Evolutionary conservation across 2,888 invertebrate genomes (phyloP).

Genomic region (Pristionchus maxplancki): DNA sequence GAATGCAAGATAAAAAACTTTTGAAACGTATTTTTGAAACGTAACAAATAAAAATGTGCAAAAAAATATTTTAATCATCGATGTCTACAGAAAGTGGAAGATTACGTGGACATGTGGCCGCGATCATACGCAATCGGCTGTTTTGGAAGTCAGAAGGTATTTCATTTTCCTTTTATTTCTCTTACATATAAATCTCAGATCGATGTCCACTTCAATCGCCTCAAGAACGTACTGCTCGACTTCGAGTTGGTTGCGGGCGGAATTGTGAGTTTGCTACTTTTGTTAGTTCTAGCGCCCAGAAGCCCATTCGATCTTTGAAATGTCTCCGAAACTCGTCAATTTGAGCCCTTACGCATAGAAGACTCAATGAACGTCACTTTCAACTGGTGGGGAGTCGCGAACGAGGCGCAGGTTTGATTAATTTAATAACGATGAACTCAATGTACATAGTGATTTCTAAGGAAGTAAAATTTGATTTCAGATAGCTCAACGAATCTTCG

Average conservation of each 20-base stretch:
- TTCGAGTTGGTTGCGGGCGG: constrained; percentile 92
- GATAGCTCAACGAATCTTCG: constrained; percentile 78
- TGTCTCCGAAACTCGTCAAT: no score
- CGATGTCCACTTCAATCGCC: constrained; percentile 90
- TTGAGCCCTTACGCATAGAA: constrained; percentile 60
- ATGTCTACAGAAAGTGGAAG: constrained; percentile 56
- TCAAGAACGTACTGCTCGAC: constrained; percentile 85
- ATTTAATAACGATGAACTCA: no score
- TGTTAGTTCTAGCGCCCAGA: no score
- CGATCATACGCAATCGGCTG: constrained; percentile 92
- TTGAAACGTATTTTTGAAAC: not conserved
- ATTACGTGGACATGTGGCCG: constrained; percentile 78
- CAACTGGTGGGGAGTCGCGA: constrained; percentile 96
- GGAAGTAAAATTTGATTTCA: not conserved
- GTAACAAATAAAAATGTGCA: not conserved
- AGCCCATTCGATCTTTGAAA: no score
- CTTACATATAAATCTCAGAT: constrained; percentile 80
- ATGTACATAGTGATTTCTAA: no score
- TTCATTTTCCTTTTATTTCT: not conserved
- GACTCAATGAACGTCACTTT: constrained; percentile 89
- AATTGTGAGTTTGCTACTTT: constrained; percentile 39
- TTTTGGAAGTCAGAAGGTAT: constrained; percentile 90
- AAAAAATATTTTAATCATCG: not conserved
- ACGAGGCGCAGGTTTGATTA: constrained; percentile 79
- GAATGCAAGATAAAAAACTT: not conserved